phyloP scores from a whole-genome alignment of 2,888 invertebrate genomes.

The Margaritifera margaritifera region DNA sequence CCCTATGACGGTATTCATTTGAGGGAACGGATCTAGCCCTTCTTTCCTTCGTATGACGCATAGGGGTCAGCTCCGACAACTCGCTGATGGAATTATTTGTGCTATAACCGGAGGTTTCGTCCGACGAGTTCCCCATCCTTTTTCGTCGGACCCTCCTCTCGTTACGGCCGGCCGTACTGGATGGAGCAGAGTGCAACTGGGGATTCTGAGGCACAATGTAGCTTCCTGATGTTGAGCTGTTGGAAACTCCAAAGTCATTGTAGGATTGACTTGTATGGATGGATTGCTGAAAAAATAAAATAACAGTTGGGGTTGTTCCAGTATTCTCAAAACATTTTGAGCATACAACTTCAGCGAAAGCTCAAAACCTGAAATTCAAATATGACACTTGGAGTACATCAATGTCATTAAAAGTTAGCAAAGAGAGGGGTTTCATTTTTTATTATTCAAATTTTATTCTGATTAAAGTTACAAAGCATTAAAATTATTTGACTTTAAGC shows the following conservation, averaged over 20 bases:
- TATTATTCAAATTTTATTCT: too few species aligned
- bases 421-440: too few species aligned
- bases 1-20: neutral
- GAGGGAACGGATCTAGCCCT: neutral
- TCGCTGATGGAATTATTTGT: slow-evolving; percentile 46
- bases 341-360: too few species aligned
- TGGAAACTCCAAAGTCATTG: slow-evolving; percentile 27
- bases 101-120: slow-evolving; percentile 45
- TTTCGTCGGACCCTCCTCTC: slow-evolving; percentile 28
- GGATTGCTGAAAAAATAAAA: slow-evolving; percentile 27
- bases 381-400: too few species aligned
- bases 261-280: slow-evolving; percentile 28
- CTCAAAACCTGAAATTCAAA: too few species aligned
- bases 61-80: slow-evolving; percentile 38
- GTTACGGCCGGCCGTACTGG: slow-evolving; percentile 24
- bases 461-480: too few species aligned
- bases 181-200: slow-evolving; percentile 24
- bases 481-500: too few species aligned
- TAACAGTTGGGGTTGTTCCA: too few species aligned
- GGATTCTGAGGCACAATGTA: slow-evolving; percentile 20
- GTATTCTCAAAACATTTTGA: too few species aligned
- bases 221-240: slow-evolving; percentile 27
- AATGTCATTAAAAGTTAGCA: too few species aligned
- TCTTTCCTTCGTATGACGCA: slow-evolving; percentile 5
- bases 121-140: slow-evolving; percentile 13